Evolutionary conservation across 2,888 invertebrate genomes (phyloP).

Genomic region (Heliconius sara): DNA sequence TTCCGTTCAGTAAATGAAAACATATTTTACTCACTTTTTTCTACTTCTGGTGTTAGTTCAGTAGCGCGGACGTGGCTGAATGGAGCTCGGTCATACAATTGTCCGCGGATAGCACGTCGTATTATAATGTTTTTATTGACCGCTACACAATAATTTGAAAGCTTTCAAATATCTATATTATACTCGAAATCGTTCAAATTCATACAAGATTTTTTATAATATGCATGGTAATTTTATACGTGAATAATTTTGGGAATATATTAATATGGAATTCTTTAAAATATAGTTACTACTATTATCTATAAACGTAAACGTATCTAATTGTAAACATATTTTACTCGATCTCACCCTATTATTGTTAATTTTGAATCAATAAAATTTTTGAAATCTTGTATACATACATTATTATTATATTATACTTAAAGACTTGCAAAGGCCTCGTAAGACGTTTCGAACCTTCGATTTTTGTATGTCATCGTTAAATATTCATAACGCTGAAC

Average conservation of each 20-base stretch:
- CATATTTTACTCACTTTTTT: constrained; percentile 51
- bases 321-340: not conserved
- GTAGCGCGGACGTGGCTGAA: constrained; percentile 58
- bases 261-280: not conserved
- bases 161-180: constrained; percentile 36
- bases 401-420: too few relatives aligned
- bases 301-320: too few relatives aligned
- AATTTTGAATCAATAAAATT: not conserved
- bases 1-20: constrained; percentile 56
- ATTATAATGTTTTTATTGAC: constrained; percentile 61
- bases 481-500: too few relatives aligned
- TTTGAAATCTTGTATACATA: not conserved
- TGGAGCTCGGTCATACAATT: constrained; percentile 71
- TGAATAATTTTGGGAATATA: not conserved
- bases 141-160: constrained; percentile 46
- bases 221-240: constrained; percentile 11
- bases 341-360: not conserved
- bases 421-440: too few relatives aligned
- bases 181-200: constrained; percentile 50
- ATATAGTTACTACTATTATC: not conserved
- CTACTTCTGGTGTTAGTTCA: constrained; percentile 56
- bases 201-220: constrained; percentile 54
- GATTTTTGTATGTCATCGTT: too few relatives aligned
- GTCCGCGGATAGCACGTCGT: constrained; percentile 60
- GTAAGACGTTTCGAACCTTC: too few relatives aligned